These are phyloP conservation scores for Mus caroli DNA, from an alignment of 2,797 vertebrate genomes.

Conservation along the genomic window DNA sequence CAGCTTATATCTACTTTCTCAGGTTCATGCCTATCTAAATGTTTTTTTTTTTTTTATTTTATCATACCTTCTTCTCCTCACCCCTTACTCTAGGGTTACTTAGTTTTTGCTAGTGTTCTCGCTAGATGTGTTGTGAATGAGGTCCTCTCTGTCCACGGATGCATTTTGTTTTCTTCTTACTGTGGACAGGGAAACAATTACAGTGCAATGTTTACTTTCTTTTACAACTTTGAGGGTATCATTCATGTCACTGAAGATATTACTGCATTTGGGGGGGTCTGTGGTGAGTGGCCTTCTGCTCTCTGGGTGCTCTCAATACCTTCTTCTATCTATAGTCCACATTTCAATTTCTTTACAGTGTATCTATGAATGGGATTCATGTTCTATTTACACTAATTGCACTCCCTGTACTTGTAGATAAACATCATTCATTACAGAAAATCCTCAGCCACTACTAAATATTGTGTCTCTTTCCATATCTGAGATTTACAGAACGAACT, in stretches of 20 bases:
- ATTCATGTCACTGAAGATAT: background rate
- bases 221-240: background rate
- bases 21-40: background rate
- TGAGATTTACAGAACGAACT: background rate
- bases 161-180: background rate
- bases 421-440: background rate
- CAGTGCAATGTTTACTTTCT: background rate
- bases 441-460: background rate
- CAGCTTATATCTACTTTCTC: background rate
- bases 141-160: background rate
- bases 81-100: background rate
- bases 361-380: background rate
- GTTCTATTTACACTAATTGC: background rate
- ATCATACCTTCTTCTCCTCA: background rate
- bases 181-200: background rate
- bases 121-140: background rate
- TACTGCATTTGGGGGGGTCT: background rate
- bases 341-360: background rate
- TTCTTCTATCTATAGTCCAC: background rate
- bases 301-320: background rate
- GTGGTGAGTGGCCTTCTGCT: background rate
- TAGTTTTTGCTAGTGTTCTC: background rate
- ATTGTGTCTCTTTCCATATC: background rate
- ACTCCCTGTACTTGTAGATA: background rate
- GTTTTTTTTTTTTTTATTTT: conserved; percentile 10